Base-by-base conservation (phyloP, 2,797 vertebrate species). In the Rhynchonycteris naso region DNA sequence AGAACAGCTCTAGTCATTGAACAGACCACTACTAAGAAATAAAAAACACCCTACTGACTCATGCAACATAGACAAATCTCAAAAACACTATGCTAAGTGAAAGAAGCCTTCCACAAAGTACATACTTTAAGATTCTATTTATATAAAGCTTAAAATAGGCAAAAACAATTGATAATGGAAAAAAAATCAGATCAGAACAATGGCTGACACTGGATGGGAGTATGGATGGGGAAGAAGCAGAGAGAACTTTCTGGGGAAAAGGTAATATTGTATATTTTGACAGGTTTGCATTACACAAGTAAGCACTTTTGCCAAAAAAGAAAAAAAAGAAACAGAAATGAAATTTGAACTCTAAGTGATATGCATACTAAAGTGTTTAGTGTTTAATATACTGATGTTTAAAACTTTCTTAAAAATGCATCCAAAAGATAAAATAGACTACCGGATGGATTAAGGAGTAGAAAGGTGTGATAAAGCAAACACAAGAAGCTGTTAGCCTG, bases 321-420 rank as follows among this genome's bases (percentile, higher is more conserved):
- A 76, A 26, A 52, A 30, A 63, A 43, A 52, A n/a, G 69, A 71
- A 79, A 35, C 30, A 38, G 5, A 54, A 71, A 74, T 18, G n/a
- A 74, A 90, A 79, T 56, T 19, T 90, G 54, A 74, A 58, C 18
- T 74, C 71, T 56, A 90, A 59, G 14, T 88, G 47, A 88, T 7
- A 69, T 15, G 26, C 75, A 69, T 28, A 88, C 11, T 66, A 5
- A 71, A 58, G 30, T 38, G 33, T 54, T 72, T 61, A 28, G 9
- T n/a, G 58, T 47, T 85, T 66, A 84, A 52, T 59, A 88, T 30
- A 72, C 2, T 28, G 47, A 63, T 52, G 6, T 56, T 28, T 33
- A 8, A 65, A 87, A 94, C 50, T 79, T 94, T 82, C 24, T 87
- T 47, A 68, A 50, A 95, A 95, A 69, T 18, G 13, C 16, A 33